Percentiles rank a stretch among this genome's conserved stretches.
phyloP scores from a whole-genome alignment of 2,888 invertebrate species.

The Microdon myrmicae region DNA sequence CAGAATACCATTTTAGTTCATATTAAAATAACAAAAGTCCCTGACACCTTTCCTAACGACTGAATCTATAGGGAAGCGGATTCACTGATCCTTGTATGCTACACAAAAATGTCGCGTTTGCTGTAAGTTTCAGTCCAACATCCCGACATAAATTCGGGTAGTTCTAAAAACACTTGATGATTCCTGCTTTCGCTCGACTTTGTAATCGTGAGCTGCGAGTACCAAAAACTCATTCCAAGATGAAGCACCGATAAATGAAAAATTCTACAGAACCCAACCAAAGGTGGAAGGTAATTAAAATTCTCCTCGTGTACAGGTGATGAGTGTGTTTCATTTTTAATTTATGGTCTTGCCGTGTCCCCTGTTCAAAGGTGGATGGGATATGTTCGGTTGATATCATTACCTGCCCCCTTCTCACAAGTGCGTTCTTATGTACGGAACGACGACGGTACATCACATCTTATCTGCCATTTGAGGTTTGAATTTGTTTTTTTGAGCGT shows the following conservation, averaged over 20 bases:
- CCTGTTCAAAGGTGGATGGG: slow-evolving; percentile 7
- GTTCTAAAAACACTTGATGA: no score
- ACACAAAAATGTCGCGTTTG: no score
- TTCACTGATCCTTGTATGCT: no score
- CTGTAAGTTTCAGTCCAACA: no score
- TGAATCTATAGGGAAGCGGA: no score
- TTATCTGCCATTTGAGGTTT: slow-evolving; percentile 10
- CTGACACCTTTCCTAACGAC: no score
- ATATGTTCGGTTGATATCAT: slow-evolving; percentile 16
- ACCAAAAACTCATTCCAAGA: slow-evolving; percentile 19
- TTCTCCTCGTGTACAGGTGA: slow-evolving; percentile 44
- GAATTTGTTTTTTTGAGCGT: slow-evolving; percentile 8
- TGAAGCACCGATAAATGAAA: slow-evolving; percentile 24
- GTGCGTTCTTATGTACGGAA: no score
- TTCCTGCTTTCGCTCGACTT: not conserved
- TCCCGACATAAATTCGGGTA: no score
- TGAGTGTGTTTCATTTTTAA: slow-evolving; percentile 51
- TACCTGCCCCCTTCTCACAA: slow-evolving; percentile 18
- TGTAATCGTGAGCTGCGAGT: not conserved
- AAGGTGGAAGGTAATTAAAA: slow-evolving; percentile 36
- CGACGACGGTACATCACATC: not conserved
- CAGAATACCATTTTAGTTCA: no score
- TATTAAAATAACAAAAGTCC: no score
- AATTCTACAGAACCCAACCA: slow-evolving; percentile 18
- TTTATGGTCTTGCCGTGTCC: slow-evolving; percentile 38